Base-by-base conservation (phyloP, 2,797 vertebrate species). In the Emydoidea blandingii region DNA sequence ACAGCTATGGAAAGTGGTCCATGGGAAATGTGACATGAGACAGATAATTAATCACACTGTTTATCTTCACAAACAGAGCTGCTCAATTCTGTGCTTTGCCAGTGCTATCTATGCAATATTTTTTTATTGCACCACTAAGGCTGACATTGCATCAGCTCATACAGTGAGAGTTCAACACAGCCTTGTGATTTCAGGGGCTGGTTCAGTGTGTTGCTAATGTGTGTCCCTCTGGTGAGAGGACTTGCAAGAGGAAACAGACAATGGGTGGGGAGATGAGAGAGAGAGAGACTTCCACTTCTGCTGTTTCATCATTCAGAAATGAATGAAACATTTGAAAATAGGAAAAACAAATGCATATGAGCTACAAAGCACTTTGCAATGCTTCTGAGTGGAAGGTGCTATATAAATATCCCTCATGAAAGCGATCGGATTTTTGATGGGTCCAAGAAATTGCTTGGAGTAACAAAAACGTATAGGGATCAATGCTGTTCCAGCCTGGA, bases 371-470 rank as follows among this genome's bases (percentile, higher is more conserved):
- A 88, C 76, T 89, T 50, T 47, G 15, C 2, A 1, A 86, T 78
- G 93, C 31, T 82, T 34, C 76, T 78, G 56, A 81, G 74, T 91
- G 56, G 76, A 95, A 89, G 89, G 82, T 90, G 93, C 88, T 89
- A 23, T 37, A 92, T 37, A 83, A 93, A 94, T 57, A 54, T 59
- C 57, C 57, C 49, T 86, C 86, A 91, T 81, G 15, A 54, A 85
- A 91, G 90, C 95, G 12, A 37, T 3, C 5, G 1, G 0, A 44
- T 86, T 83, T 91, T 53, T 81, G 83, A 54, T 93, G 91, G 44
- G 12, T 59, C 79, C 88, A 95, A 94, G 96, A 94, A 96, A 96
- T 47, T 37, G 91, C 79, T n/a, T 65, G 44, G 53, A 89, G 76
- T 92, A 52, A 54, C 91, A 94, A 94, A 95, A 91, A 92, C 86